Conservation (phyloP, 2,797 vertebrate genomes). For the Odontamblyopus lacepedii region DNA sequence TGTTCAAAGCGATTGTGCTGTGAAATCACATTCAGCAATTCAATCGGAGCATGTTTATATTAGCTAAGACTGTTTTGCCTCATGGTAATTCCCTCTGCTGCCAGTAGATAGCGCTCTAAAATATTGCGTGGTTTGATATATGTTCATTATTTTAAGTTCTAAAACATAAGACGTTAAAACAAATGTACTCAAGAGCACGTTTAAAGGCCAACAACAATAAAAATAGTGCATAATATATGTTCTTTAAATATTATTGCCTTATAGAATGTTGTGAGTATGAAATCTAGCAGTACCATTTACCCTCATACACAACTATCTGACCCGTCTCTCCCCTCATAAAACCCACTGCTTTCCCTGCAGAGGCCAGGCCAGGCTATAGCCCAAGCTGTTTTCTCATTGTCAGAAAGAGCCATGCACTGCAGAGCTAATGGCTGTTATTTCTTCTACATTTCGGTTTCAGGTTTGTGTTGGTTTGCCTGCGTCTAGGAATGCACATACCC, state of each 20-base stretch:
- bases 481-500: constrained; percentile 50
- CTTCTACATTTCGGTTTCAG: constrained; percentile 50
- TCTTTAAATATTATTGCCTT: too few species aligned
- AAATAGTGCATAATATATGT: too few species aligned
- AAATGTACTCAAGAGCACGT: too few species aligned
- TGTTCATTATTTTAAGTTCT: too few species aligned
- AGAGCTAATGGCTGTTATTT: constrained; percentile 60
- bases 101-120: too few species aligned
- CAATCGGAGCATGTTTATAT: too few species aligned
- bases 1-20: too few species aligned
- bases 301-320: constrained; percentile 7
- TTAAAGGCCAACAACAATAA: too few species aligned
- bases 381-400: constrained; percentile 47
- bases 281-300: constrained; percentile 9
- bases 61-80: too few species aligned
- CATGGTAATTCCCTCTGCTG: background rate
- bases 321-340: constrained; percentile 15
- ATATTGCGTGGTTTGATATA: constrained; percentile 5
- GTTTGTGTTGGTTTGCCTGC: constrained; percentile 45
- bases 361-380: constrained; percentile 17
- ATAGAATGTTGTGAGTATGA: too few species aligned
- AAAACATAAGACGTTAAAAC: too few species aligned
- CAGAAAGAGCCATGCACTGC: constrained; percentile 27
- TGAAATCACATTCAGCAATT: too few species aligned
- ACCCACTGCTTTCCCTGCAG: constrained; percentile 24